Evolutionary conservation across 2,888 invertebrate species (phyloP).

Genomic region (Noctua janthe): DNA sequence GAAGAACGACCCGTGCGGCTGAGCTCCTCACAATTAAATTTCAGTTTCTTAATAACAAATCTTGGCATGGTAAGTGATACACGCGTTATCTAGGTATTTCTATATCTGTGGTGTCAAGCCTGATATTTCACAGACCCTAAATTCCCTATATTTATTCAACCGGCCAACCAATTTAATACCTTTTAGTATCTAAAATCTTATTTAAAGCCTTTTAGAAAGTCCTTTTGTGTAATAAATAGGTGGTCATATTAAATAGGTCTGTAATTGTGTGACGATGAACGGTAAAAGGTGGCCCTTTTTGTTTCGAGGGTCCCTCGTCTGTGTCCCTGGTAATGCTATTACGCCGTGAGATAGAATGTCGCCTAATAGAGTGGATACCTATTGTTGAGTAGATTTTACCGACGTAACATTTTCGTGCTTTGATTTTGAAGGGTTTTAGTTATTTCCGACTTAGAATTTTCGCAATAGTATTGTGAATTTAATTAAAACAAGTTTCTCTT

Average conservation of each 20-base stretch:
- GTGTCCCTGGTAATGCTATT: slow-evolving; percentile 54
- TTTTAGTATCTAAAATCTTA: slow-evolving; percentile 50
- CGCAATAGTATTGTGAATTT: neutral
- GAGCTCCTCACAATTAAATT: no score
- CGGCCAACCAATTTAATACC: slow-evolving; percentile 25
- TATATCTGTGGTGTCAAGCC: neutral
- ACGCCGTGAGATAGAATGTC: slow-evolving; percentile 29
- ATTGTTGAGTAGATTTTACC: slow-evolving; percentile 23
- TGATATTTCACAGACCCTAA: neutral
- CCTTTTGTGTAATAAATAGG: slow-evolving; percentile 43
- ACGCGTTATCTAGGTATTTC: no score
- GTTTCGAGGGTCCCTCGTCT: slow-evolving; percentile 29
- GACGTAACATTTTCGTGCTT: slow-evolving; percentile 13
- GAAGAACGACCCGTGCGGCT: no score
- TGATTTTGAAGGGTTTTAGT: neutral
- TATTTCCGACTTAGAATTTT: slow-evolving; percentile 9
- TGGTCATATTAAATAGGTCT: slow-evolving; percentile 39
- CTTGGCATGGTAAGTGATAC: no score
- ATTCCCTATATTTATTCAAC: slow-evolving; percentile 17
- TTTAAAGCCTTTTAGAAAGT: slow-evolving; percentile 29
- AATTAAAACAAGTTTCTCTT: neutral
- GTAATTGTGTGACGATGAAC: slow-evolving; percentile 41
- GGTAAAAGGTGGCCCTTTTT: slow-evolving; percentile 55
- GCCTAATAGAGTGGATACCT: slow-evolving; percentile 7
- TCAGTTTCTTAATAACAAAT: no score